Percentiles rank a stretch among this genome's conserved stretches.
Evolutionary conservation across 2,113 vertebrate species (phyloP).

Genomic region (Mustela nigripes): DNA sequence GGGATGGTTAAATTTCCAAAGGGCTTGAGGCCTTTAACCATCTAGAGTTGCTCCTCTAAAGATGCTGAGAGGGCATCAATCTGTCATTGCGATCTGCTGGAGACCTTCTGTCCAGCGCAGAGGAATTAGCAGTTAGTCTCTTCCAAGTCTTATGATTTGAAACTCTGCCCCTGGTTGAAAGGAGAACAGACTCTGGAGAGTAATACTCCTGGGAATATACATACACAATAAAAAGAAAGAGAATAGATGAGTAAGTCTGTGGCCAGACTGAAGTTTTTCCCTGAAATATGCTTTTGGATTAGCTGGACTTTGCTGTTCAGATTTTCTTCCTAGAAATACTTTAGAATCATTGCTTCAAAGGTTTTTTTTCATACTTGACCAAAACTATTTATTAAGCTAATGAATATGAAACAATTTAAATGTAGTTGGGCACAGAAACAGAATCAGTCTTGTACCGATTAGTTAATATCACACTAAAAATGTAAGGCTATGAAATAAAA

Average conservation of each 20-base stretch:
- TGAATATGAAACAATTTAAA: constrained; percentile 21
- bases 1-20: constrained; percentile 49
- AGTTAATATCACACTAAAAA: neutral
- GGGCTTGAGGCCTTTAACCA: neutral
- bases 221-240: neutral
- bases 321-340: constrained; percentile 33
- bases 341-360: neutral
- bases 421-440: neutral
- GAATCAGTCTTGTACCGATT: neutral
- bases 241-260: neutral
- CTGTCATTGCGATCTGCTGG: neutral
- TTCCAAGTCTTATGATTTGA: constrained; percentile 41
- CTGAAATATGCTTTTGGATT: neutral
- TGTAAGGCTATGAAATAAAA: neutral
- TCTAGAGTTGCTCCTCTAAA: constrained; percentile 31
- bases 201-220: neutral
- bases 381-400: neutral
- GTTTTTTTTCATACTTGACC: neutral
- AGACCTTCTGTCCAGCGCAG: neutral
- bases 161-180: constrained; percentile 39
- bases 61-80: neutral
- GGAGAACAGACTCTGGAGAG: constrained; percentile 12
- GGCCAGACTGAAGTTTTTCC: neutral
- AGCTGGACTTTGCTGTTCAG: neutral
- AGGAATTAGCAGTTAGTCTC: constrained; percentile 50